These are phyloP conservation scores for Nephrocerus scutellatus DNA, from an alignment of 2,888 invertebrate species.

Conservation along the genomic window DNA sequence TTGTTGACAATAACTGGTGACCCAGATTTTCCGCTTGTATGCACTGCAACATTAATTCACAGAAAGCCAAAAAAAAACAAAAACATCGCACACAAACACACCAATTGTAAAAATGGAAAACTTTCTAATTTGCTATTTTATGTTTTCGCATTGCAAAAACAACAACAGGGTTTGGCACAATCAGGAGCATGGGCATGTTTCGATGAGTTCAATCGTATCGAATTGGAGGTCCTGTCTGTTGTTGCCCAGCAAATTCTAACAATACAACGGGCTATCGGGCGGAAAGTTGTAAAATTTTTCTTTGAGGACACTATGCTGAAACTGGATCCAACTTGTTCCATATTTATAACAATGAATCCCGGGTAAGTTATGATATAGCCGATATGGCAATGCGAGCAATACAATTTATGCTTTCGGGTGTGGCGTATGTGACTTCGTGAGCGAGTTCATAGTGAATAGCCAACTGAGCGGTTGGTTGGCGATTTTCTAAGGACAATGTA, in stretches of 20 bases:
- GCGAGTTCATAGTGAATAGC: slow-evolving; percentile 7
- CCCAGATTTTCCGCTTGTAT: too few species aligned
- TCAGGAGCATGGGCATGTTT: slow-evolving; percentile 93
- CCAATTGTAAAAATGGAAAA: too few species aligned
- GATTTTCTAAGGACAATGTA: too few species aligned
- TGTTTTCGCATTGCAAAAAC: too few species aligned
- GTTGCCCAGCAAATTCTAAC: slow-evolving; percentile 90
- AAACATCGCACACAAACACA: too few species aligned
- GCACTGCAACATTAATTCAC: too few species aligned
- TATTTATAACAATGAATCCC: slow-evolving; percentile 93
- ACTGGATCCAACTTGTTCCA: slow-evolving; percentile 79
- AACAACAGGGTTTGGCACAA: slow-evolving; percentile 77
- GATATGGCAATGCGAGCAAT: not conserved
- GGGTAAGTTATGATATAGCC: slow-evolving; percentile 52
- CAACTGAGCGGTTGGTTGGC: too few species aligned
- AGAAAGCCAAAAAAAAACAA: too few species aligned
- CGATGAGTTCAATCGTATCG: slow-evolving; percentile 92
- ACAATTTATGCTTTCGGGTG: slow-evolving; percentile 6
- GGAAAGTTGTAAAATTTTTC: slow-evolving; percentile 70
- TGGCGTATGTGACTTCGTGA: slow-evolving; percentile 3
- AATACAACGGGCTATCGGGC: slow-evolving; percentile 80
- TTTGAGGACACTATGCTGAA: slow-evolving; percentile 88
- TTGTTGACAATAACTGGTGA: too few species aligned
- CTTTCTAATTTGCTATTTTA: too few species aligned
- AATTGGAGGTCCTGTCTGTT: slow-evolving; percentile 85